Evolutionary conservation across 2,113 vertebrate species (phyloP), one percentile per base, ranked within the genome.

Genomic region (Spea multiplicata): DNA sequence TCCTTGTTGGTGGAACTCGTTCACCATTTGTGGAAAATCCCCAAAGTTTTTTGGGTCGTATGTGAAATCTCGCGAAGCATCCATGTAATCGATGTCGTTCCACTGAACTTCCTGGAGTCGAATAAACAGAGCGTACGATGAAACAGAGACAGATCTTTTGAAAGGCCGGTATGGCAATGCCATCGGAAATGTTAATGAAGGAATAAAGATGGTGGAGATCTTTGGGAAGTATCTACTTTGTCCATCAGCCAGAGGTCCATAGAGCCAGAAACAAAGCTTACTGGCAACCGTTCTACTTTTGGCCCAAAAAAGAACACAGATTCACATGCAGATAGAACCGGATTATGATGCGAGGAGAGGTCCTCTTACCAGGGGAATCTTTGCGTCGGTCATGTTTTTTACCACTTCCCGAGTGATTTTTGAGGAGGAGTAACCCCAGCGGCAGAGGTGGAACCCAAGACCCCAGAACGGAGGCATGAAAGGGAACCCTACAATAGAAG

Each of bases 381-480:
- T 74, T 0, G 94, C 93, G 16, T 84, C 66, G 0, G 91, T 91
- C 97, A 98, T 99, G 83, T 90, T 93, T 82, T 88, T 88, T 66
- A 92, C 95, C 0, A 94, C 95, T 78, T 88, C 84, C 71, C 92
- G 93, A 14, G 94, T 94, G 44, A 81, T 45, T 50, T 88, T 85
- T 0, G 92, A 91, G 75, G 94, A 94, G 0, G 82, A 88, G 86
- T 98, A 99, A 77, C 97, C 97, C 97, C 97, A 99, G 83, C 97
- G 96, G 84, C 97, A 98, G 3, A 98, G 91, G 79, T 99, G 97
- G 89, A 98, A 98, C 50, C 97, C 97, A 82, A 99, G 87, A 2
- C 93, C 93, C 97, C 96, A 99, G 84, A 98, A 97, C 0, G 97
- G 95, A 1, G 97, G 96, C 95, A 99, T 96, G 90, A 95, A 91